Base-by-base conservation (phyloP, 2,113 vertebrate genomes). In the Corythaeola cristata region DNA sequence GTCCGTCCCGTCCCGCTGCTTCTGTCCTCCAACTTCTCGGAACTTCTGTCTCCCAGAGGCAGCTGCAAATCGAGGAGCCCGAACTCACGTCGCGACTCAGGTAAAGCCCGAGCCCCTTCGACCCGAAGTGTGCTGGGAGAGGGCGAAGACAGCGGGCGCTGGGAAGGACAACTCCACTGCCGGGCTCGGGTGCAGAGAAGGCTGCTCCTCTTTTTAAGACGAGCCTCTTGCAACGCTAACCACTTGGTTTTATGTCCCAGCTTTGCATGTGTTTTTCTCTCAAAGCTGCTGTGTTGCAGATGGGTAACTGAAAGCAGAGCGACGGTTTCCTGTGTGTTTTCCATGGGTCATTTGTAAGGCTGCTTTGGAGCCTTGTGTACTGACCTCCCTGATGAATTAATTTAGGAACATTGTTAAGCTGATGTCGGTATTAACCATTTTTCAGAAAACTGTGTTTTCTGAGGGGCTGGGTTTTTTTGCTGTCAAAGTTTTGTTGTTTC, bases 41-140 rank as follows among this genome's bases (percentile, higher is more conserved):
- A 86, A 94, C 72, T 94, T 59, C 30, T 44, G 50, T 73, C 47
- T 50, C 50, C 59, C 79, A 19, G 93, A 58, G 85, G 75, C 92
- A 47, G 93, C 88, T 20, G 92, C 71, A 17, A 4, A 30, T 4
- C 10, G 39, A 80, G 95, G 82, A 97, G 67, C 67, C 86, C 2
- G 58, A 39, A 4, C 58, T 28, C 73, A 4, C 59, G 84, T 14
- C 39, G 52, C 39, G 21, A 26, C 50, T 2, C 88, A 24, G 88
- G 88, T 67, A 81, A 53, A 80, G 33, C 33, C 47, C 47, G 27
- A 10, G 50, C 24, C 39, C 58, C 37, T 22, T 17, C 77, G 9
- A 20, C 56, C 50, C 16, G 68, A 11, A 44, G 37, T 33, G 37
- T 3, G 75, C 63, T 12, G 62, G 63, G 68, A 24, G 12, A 6